Conservation (phyloP, 2,113 vertebrate genomes). For the Aplodontia rufa region DNA sequence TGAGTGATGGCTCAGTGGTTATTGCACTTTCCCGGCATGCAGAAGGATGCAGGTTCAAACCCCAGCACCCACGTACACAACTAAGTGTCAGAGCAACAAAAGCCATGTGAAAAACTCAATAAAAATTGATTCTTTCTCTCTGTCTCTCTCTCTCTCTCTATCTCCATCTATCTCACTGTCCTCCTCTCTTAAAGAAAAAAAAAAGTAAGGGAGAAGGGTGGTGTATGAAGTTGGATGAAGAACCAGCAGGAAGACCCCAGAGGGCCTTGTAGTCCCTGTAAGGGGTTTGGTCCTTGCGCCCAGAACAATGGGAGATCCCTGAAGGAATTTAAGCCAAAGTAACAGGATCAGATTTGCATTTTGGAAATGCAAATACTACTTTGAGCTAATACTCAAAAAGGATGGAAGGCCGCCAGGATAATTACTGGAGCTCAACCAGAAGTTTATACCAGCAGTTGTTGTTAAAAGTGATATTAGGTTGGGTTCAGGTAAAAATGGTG, state of each 20-base stretch:
- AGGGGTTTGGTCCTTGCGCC: neutral
- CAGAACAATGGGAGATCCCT: neutral
- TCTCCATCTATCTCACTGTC: too few species aligned
- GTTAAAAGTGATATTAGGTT: neutral
- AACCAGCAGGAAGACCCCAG: neutral
- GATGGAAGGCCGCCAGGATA: neutral
- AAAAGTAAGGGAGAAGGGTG: neutral
- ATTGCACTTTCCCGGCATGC: too few species aligned
- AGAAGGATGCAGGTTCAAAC: too few species aligned
- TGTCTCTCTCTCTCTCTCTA: too few species aligned
- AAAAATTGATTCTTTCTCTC: too few species aligned
- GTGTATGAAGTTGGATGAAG: neutral
- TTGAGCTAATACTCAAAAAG: neutral
- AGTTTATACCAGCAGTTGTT: neutral
- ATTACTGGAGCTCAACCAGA: neutral
- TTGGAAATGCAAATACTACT: neutral
- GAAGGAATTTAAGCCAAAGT: neutral
- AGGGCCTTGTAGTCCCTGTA: neutral
- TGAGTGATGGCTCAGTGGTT: too few species aligned
- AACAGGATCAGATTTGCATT: neutral
- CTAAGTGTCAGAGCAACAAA: too few species aligned
- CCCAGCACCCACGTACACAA: too few species aligned
- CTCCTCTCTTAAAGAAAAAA: too few species aligned
- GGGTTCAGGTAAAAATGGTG: too few species aligned
- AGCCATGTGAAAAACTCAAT: too few species aligned